A percentile compares a stretch with the other conserved stretches of the same genome.
These are phyloP conservation scores for Netelia fuscicornis DNA, from an alignment of 2,888 invertebrate species.

Conservation along the genomic window DNA sequence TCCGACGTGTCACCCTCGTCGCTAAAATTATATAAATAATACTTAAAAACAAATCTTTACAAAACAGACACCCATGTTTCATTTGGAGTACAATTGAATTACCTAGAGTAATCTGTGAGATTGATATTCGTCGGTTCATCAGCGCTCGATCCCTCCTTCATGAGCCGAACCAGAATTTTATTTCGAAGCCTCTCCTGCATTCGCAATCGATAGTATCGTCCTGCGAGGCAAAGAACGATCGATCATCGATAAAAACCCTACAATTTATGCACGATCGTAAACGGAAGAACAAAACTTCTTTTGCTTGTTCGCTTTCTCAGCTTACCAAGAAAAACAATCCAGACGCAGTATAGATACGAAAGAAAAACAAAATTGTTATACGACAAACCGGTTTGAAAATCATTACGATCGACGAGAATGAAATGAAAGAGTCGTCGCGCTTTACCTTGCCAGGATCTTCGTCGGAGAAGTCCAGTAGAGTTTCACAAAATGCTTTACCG, in stretches of 20 bases:
- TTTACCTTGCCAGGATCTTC: conserved; percentile 92
- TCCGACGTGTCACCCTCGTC: conserved; percentile 93
- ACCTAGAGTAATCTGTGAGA: conserved; percentile 96
- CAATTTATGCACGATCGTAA: not conserved
- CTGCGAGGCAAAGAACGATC: conserved; percentile 34
- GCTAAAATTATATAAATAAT: conserved; percentile 83
- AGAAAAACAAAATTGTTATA: conserved; percentile 18
- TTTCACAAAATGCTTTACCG: conserved; percentile 96
- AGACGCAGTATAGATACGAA: conserved; percentile 1
- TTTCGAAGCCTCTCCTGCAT: conserved; percentile 90
- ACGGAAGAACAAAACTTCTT: not conserved
- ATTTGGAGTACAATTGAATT: conserved; percentile 64
- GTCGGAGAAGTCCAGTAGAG: conserved; percentile 95
- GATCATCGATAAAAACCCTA: conserved; percentile 11
- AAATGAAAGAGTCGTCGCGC: not conserved
- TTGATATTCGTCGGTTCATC: conserved; percentile 95
- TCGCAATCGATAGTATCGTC: conserved; percentile 48
- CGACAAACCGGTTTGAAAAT: not conserved
- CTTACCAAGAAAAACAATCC: conserved; percentile 60
- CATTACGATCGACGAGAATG: not conserved
- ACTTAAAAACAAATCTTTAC: conserved; percentile 15
- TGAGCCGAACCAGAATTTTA: conserved; percentile 92
- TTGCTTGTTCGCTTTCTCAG: conserved; percentile 4
- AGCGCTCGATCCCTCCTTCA: conserved; percentile 94
- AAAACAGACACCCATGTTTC: not conserved